phyloP scores from a whole-genome alignment of 2,888 invertebrate genomes.

The Gandaritis pyraliata region DNA sequence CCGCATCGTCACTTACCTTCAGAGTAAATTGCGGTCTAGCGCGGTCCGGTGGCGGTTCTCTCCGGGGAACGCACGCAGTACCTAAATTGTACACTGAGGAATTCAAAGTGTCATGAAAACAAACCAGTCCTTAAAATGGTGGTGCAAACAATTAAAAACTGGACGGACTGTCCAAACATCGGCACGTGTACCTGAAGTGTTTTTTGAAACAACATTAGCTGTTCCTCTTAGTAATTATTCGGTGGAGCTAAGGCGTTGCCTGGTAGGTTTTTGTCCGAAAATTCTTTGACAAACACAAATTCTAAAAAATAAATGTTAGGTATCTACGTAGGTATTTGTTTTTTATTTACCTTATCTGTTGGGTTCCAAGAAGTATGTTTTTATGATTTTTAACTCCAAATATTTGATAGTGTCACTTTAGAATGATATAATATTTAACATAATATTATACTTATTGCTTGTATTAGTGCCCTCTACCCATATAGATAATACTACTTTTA shows the following conservation, averaged over 20 bases:
- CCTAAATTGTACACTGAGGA: not conserved
- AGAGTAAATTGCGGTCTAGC: no score
- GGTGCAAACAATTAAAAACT: slow-evolving; percentile 10
- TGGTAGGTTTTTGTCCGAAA: slow-evolving; percentile 32
- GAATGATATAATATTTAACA: no score
- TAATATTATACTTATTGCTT: no score
- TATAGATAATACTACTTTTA: no score
- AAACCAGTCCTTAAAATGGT: not conserved
- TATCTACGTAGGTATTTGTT: not conserved
- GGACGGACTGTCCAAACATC: slow-evolving; percentile 17
- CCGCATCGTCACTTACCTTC: no score
- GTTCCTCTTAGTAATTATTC: slow-evolving; percentile 38
- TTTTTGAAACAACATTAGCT: slow-evolving; percentile 31
- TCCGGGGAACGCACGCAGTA: no score
- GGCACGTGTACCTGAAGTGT: slow-evolving; percentile 32
- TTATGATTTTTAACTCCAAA: no score
- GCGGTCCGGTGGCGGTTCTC: not conserved
- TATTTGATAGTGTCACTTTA: not conserved
- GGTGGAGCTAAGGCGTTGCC: slow-evolving; percentile 19
- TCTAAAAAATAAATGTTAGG: not conserved
- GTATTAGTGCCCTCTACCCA: no score
- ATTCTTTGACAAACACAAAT: slow-evolving; percentile 40
- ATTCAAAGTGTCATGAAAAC: slow-evolving; percentile 3
- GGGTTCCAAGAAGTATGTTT: not conserved
- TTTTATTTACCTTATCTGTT: not conserved